Base-by-base conservation (phyloP, 2,888 invertebrate species). In the Ferdinandea cuprea region DNA sequence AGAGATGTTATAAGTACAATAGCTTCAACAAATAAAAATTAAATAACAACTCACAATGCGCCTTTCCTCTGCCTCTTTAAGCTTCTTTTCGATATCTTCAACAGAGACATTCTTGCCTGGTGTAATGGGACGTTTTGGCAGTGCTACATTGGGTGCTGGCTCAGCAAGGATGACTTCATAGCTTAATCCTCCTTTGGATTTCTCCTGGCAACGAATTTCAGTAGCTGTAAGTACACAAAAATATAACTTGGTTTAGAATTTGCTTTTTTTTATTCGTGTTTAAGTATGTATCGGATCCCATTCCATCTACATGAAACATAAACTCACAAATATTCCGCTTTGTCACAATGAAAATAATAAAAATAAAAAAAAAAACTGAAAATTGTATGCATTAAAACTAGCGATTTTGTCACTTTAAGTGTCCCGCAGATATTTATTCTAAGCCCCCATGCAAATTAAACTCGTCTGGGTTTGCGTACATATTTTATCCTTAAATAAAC, bases 101-200 rank as follows among this genome's bases (percentile, higher is more conserved):
- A 94, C 96, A 71, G 96, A 95, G 83, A 96, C 93, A 86, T 93
- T 94, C 89, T 94, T 94, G 88, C 93, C 93, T 58, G 94, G 94
- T 79, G 89, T 89, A 11, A 88, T 88, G 69, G 95, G 94, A 87
- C 95, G 93, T 88, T 93, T 94, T 86, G 95, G 93, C 76, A 94
- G 94, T 83, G 92, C 93, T 30, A 95, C 95, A 52, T 91, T 91
- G 69, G 92, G 91, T 85, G 92, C 92, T 25, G 96, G 95, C 89
- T 97, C 96, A 40, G 97, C 96, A 87, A 98, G 92, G 89, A 97
- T 97, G 88, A 97, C 96, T 92, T 98, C 97, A 92, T 96, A 98
- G 90, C 96, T 96, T 76, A 97, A 92, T 7, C 97, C 97, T 25
- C 97, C 97, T 90, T 96, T 96, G 61, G 97, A 96, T 92, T 96